These are phyloP conservation scores for Araneus ventricosus DNA, from an alignment of 1,140 invertebrate species.

Conservation along the genomic window DNA sequence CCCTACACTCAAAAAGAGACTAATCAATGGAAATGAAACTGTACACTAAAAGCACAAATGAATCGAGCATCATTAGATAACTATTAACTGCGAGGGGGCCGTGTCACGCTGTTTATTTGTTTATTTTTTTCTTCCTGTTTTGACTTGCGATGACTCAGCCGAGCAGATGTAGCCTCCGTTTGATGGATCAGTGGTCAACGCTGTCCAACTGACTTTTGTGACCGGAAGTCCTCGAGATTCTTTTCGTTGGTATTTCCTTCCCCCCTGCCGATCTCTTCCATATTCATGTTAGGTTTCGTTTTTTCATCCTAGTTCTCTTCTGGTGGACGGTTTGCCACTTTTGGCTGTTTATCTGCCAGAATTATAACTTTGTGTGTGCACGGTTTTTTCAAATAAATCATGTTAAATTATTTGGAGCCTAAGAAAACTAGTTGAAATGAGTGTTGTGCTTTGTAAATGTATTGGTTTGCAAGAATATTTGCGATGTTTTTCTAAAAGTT, in stretches of 20 bases:
- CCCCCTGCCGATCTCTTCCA: conserved; percentile 44
- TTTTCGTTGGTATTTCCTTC: conserved; percentile 39
- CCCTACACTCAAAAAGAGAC: neutral
- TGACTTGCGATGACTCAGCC: neutral
- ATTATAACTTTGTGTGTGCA: neutral
- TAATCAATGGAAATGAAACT: neutral
- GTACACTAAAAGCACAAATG: conserved; percentile 4
- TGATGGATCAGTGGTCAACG: conserved; percentile 71
- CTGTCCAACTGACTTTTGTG: conserved; percentile 69
- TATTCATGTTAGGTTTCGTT: conserved; percentile 56
- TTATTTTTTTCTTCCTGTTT: conserved; percentile 1
- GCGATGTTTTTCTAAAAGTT: too few relatives aligned
- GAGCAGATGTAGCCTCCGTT: conserved; percentile 45
- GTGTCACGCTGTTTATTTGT: conserved; percentile 25
- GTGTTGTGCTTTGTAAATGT: too few relatives aligned
- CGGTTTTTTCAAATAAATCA: too few relatives aligned
- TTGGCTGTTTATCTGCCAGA: conserved; percentile 41
- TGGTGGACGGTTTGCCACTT: neutral
- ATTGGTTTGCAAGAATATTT: too few relatives aligned
- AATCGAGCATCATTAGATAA: conserved; percentile 64
- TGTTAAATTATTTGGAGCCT: too few relatives aligned
- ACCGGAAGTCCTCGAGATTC: conserved; percentile 70
- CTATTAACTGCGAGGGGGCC: conserved; percentile 49
- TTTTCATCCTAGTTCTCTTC: neutral
- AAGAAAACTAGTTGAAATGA: too few relatives aligned